These are phyloP conservation scores for Apis florea DNA, from an alignment of 1,140 invertebrate genomes.

Conservation along the genomic window DNA sequence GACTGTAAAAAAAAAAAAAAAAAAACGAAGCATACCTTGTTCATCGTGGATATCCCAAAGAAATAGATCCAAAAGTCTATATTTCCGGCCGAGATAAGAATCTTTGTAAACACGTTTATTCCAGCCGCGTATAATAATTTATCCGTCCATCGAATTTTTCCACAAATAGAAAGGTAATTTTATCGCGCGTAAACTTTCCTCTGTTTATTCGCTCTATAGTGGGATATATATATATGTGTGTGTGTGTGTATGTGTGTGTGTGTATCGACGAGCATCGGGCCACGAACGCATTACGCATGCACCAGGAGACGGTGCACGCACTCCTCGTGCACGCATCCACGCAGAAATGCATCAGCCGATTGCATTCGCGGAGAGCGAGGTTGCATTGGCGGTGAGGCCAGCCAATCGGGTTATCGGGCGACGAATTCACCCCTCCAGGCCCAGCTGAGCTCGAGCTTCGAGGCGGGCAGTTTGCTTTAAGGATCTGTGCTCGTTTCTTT, in stretches of 20 bases:
- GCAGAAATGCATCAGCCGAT: constrained; percentile 45
- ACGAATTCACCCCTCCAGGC: constrained; percentile 72
- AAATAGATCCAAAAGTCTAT: too few relatives aligned
- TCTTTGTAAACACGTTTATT: too few relatives aligned
- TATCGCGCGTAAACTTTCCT: background rate
- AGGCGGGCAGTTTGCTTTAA: constrained; percentile 74
- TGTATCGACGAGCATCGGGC: background rate
- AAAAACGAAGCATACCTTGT: too few relatives aligned
- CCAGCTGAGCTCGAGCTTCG: constrained; percentile 55
- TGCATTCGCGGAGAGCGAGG: constrained; percentile 59
- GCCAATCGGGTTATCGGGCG: constrained; percentile 74
- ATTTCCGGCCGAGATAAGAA: too few relatives aligned
- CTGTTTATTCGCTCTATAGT: background rate
- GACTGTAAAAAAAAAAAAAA: too few relatives aligned
- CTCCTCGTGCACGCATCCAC: constrained; percentile 41
- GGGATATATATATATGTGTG: too few relatives aligned
- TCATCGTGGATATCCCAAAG: too few relatives aligned
- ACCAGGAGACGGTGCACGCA: constrained; percentile 46
- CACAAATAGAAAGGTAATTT: too few relatives aligned
- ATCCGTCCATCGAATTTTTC: too few relatives aligned
- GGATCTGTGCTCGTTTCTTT: constrained; percentile 61
- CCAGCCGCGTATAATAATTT: too few relatives aligned
- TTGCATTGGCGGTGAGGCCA: constrained; percentile 72
- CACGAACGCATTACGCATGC: constrained; percentile 67
- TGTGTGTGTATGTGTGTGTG: too few relatives aligned